These are phyloP conservation scores for Agrochola lota DNA, from an alignment of 2,888 invertebrate species.

Conservation along the genomic window DNA sequence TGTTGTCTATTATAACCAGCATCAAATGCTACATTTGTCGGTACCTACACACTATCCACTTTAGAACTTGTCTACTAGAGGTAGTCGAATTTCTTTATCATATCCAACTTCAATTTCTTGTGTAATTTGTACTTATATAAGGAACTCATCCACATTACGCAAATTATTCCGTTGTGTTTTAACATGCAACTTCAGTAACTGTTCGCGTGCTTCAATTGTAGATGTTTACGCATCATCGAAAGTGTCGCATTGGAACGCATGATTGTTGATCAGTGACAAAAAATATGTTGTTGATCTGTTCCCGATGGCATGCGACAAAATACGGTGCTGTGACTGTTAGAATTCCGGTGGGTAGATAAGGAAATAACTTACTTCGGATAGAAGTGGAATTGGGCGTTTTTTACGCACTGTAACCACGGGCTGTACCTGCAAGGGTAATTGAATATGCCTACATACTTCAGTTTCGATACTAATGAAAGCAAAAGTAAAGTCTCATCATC, in stretches of 20 bases:
- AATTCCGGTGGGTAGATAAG: no score
- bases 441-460: no score
- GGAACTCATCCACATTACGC: background rate
- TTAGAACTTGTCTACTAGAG: background rate
- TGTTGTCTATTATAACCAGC: no score
- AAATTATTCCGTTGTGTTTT: constrained; percentile 14
- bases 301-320: no score
- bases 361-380: no score
- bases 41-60: background rate
- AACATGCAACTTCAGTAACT: constrained; percentile 12
- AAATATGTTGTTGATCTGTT: background rate
- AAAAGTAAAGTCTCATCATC: no score
- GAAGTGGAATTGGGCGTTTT: no score
- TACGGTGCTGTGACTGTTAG: no score
- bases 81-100: background rate
- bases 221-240: background rate
- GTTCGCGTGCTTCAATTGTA: constrained; percentile 27
- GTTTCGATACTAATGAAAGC: no score
- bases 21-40: no score
- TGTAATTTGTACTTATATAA: constrained; percentile 3
- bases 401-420: no score
- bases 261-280: constrained; percentile 6
- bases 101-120: background rate
- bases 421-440: no score
- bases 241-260: constrained; percentile 1